A percentile compares a stretch with the other conserved stretches of the same genome.
Conservation (phyloP, 2,888 invertebrate species). For the Altica lythri region DNA sequence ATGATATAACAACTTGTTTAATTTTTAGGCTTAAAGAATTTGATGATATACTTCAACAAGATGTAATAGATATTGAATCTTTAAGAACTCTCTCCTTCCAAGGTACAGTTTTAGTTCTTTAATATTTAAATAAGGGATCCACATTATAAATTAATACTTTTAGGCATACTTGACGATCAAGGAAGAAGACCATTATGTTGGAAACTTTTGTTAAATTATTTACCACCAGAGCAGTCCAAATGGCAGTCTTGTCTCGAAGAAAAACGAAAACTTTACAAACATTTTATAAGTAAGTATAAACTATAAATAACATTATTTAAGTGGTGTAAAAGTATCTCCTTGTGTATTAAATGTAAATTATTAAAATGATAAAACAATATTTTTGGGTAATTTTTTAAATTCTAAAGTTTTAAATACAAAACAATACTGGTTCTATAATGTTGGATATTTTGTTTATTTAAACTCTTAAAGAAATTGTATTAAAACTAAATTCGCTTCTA, state of each 20-base stretch:
- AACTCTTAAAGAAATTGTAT: too few relatives aligned
- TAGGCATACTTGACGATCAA: constrained; percentile 88
- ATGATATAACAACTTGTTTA: constrained; percentile 28
- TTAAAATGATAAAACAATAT: too few relatives aligned
- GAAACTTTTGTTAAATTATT: constrained; percentile 85
- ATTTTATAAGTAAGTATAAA: constrained; percentile 82
- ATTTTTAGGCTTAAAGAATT: constrained; percentile 78
- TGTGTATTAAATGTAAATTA: too few relatives aligned
- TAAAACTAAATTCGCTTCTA: too few relatives aligned
- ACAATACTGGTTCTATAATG: too few relatives aligned
- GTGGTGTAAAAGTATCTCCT: too few relatives aligned
- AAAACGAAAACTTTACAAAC: constrained; percentile 80
- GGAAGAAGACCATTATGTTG: constrained; percentile 84
- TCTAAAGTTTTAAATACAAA: too few relatives aligned
- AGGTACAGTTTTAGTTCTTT: constrained; percentile 61
- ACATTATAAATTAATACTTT: constrained; percentile 35
- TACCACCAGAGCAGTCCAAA: constrained; percentile 70
- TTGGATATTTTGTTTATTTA: too few relatives aligned
- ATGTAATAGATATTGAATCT: constrained; percentile 71
- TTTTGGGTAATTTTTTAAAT: too few relatives aligned
- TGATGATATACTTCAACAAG: constrained; percentile 71
- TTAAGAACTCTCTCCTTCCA: constrained; percentile 77
- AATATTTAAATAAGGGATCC: not conserved
- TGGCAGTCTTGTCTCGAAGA: constrained; percentile 73
- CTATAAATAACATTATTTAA: too few relatives aligned